phyloP scores from a whole-genome alignment of 2,113 vertebrate species.

The Octodon degus region DNA sequence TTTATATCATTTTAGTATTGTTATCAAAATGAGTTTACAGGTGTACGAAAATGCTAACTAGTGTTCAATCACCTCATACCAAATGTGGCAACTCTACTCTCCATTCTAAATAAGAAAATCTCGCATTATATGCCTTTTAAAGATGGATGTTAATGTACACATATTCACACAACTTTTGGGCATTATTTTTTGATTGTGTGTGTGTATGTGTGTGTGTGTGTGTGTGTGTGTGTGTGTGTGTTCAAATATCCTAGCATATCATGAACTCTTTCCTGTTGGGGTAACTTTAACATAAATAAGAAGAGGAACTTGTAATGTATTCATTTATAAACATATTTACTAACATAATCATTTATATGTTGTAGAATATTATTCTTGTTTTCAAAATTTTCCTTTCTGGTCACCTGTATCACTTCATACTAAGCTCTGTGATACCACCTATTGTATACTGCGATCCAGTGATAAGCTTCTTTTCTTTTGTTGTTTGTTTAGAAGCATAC shows the following conservation, averaged over 20 bases:
- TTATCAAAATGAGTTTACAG: not conserved
- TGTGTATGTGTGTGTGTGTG: not conserved
- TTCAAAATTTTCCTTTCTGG: not conserved
- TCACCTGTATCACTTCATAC: not conserved
- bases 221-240: not conserved
- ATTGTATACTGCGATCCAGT: not conserved
- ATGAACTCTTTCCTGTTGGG: not conserved
- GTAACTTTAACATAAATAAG: not conserved
- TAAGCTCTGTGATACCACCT: conserved; percentile 2
- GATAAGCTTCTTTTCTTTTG: conserved; percentile 28
- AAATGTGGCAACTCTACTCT: not conserved
- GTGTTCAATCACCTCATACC: not conserved
- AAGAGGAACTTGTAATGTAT: not conserved
- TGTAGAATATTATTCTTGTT: not conserved
- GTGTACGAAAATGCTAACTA: not conserved
- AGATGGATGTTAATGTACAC: not conserved
- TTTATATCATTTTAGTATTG: not conserved
- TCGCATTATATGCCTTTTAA: not conserved
- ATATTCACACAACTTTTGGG: not conserved
- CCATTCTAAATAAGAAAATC: not conserved
- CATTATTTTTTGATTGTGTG: not conserved
- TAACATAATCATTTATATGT: not conserved
- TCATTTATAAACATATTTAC: not conserved
- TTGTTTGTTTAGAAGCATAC: conserved; percentile 48
- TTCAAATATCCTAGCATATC: not conserved